Percentiles rank a stretch among this genome's conserved stretches.
Conservation (phyloP, 2,797 vertebrate genomes). For the Chelonia mydas region DNA sequence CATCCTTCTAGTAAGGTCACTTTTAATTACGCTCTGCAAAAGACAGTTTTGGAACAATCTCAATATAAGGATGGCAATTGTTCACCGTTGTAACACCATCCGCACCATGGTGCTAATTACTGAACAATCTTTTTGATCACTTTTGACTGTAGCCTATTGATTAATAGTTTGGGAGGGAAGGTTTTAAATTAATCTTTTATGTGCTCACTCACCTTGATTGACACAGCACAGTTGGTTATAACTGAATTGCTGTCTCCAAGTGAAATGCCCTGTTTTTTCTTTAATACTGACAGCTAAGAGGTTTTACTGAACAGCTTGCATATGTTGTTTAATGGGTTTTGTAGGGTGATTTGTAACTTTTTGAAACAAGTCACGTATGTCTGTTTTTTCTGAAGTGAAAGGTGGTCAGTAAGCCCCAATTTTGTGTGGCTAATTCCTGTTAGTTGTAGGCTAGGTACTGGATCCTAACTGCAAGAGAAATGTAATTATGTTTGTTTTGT, state of each 20-base stretch:
- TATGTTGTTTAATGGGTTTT: background rate
- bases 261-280: background rate
- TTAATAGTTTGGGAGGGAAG: background rate
- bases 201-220: background rate
- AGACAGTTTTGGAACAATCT: background rate
- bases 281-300: background rate
- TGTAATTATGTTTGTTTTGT: background rate
- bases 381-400: background rate
- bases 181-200: background rate
- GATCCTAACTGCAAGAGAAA: background rate
- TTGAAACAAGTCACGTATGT: background rate
- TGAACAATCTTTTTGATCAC: background rate
- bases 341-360: background rate
- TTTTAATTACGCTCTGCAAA: background rate
- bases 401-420: background rate
- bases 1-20: background rate
- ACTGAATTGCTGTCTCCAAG: background rate
- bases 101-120: background rate
- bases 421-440: background rate
- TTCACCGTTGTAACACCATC: background rate
- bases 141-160: background rate
- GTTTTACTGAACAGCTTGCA: background rate
- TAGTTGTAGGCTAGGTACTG: background rate
- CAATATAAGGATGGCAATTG: no score
- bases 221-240: background rate